Evolutionary conservation across 2,888 invertebrate genomes (phyloP).

Genomic region (Stenurella melanura): DNA sequence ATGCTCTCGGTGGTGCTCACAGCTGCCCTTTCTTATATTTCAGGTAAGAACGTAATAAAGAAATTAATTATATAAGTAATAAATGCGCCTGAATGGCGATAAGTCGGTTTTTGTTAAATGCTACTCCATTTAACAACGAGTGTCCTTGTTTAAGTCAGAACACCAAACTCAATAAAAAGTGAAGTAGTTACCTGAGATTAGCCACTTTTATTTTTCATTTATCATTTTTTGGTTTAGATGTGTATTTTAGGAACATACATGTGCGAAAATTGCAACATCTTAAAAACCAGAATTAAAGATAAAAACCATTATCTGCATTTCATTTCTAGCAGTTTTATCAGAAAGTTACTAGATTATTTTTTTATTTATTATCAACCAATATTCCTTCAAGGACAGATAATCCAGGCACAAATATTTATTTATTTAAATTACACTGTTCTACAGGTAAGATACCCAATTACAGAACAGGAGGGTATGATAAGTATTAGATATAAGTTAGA

Average conservation of each 20-base stretch:
- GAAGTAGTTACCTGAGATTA: background rate
- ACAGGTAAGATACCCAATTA: too few relatives aligned
- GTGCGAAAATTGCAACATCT: too few relatives aligned
- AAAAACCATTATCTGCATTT: too few relatives aligned
- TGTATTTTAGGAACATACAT: background rate
- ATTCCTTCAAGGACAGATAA: too few relatives aligned
- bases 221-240: background rate
- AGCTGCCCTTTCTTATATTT: conserved; percentile 90
- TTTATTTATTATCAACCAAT: too few relatives aligned
- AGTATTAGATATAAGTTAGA: too few relatives aligned
- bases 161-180: conserved; percentile 42
- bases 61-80: conserved; percentile 13
- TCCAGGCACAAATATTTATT: too few relatives aligned
- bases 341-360: too few relatives aligned
- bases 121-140: conserved; percentile 2
- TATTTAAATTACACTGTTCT: too few relatives aligned
- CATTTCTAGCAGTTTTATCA: too few relatives aligned
- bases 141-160: conserved; percentile 35
- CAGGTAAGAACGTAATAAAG: conserved; percentile 78
- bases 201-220: background rate
- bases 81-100: conserved; percentile 10
- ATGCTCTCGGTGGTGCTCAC: conserved; percentile 88
- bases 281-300: too few relatives aligned
- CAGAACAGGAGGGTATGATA: too few relatives aligned
- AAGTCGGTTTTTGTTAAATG: background rate